These are phyloP conservation scores for Dendroctonus ponderosae DNA, from an alignment of 1,140 invertebrate genomes.

Conservation along the genomic window DNA sequence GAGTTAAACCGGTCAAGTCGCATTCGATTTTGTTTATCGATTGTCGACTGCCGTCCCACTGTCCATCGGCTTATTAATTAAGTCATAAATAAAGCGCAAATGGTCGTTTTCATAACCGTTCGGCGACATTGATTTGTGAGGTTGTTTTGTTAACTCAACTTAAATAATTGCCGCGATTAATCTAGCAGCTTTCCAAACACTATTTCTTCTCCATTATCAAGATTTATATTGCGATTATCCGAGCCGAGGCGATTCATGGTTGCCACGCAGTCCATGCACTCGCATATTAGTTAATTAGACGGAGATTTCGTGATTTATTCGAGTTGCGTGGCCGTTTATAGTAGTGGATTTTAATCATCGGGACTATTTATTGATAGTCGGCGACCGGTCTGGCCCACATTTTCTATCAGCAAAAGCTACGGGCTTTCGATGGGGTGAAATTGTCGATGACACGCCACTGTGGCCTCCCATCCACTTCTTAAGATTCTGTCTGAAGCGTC, in stretches of 20 bases:
- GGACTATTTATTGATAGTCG: no score
- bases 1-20: no score
- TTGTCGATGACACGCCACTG: no score
- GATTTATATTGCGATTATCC: constrained; percentile 33
- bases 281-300: constrained; percentile 31
- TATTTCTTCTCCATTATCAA: constrained; percentile 34
- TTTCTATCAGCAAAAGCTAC: no score
- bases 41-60: neutral
- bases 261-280: constrained; percentile 3
- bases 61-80: constrained; percentile 29
- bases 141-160: constrained; percentile 35
- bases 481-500: constrained; percentile 6
- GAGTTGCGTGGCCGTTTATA: constrained; percentile 7
- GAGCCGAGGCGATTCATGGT: constrained; percentile 13
- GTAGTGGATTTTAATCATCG: neutral
- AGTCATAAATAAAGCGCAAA: constrained; percentile 30
- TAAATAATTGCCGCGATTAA: constrained; percentile 34
- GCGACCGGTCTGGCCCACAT: no score
- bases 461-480: neutral
- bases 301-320: constrained; percentile 6
- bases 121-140: constrained; percentile 32
- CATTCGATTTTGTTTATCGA: no score
- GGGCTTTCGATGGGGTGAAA: no score
- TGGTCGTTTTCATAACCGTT: constrained; percentile 28
- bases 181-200: constrained; percentile 32